A percentile compares a stretch with the other conserved stretches of the same genome.
phyloP scores from a whole-genome alignment of 2,797 vertebrate species.

The Phrynocephalus forsythii region DNA sequence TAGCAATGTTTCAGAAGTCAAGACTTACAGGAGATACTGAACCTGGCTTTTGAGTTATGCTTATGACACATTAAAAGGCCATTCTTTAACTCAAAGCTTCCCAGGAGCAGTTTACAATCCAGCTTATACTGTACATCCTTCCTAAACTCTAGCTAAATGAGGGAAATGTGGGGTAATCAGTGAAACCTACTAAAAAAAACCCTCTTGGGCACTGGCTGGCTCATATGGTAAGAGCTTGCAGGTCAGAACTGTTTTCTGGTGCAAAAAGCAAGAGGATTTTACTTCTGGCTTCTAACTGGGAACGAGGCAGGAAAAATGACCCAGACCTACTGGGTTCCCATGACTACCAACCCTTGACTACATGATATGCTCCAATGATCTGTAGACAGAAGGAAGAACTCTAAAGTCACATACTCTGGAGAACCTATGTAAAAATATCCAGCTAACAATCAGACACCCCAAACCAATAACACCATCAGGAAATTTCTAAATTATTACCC shows the following conservation, averaged over 20 bases:
- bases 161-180: neutral
- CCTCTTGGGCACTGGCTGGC: neutral
- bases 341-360: neutral
- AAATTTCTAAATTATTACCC: neutral
- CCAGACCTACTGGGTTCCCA: neutral
- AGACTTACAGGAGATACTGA: neutral
- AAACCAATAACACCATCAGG: neutral
- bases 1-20: neutral
- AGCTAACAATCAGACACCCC: too few species aligned
- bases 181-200: neutral
- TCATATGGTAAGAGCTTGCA: neutral
- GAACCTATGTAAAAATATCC: neutral
- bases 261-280: neutral
- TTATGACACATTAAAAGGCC: neutral
- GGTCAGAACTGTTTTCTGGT: neutral
- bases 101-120: neutral
- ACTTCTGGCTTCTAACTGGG: neutral
- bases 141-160: neutral
- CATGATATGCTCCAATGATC: neutral
- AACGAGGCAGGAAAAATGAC: neutral
- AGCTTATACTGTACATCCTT: neutral
- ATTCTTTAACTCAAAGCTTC: neutral
- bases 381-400: neutral
- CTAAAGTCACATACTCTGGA: neutral
- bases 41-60: neutral